These are phyloP conservation scores for Engystomops pustulosus DNA, from an alignment of 2,113 vertebrate species.

Conservation along the genomic window DNA sequence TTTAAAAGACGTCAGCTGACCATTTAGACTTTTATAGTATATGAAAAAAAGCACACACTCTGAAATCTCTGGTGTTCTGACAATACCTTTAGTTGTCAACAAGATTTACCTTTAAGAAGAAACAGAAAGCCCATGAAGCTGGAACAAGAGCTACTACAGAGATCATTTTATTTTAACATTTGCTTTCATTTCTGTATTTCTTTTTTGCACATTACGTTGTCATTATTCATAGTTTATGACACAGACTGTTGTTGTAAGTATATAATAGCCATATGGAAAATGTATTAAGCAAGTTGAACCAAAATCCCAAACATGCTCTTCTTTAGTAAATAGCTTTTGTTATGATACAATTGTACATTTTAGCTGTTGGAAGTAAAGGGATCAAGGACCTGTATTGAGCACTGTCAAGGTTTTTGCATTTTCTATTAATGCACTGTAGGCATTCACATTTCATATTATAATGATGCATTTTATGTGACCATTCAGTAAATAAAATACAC, in stretches of 20 bases:
- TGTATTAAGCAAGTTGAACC: neutral
- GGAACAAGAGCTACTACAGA: too few species aligned
- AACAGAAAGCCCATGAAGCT: too few species aligned
- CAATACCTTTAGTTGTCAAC: too few species aligned
- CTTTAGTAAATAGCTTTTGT: too few species aligned
- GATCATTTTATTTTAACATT: too few species aligned
- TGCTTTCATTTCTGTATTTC: too few species aligned
- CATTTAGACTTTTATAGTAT: too few species aligned
- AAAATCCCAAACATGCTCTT: neutral
- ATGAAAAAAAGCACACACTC: neutral
- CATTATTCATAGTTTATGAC: too few species aligned
- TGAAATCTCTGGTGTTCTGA: neutral
- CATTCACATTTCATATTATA: neutral
- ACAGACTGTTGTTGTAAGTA: too few species aligned
- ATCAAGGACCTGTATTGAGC: neutral
- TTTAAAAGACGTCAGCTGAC: neutral
- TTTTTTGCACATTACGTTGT: too few species aligned
- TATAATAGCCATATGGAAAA: too few species aligned
- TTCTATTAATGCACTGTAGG: neutral
- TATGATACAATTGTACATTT: neutral
- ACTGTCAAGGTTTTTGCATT: neutral
- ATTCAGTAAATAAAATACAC: neutral
- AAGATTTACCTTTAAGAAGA: too few species aligned
- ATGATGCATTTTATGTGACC: constrained; percentile 7
- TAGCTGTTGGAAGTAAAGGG: neutral